Evolutionary conservation across 2,888 invertebrate genomes (phyloP).

Genomic region (Plagiodera versicolora): DNA sequence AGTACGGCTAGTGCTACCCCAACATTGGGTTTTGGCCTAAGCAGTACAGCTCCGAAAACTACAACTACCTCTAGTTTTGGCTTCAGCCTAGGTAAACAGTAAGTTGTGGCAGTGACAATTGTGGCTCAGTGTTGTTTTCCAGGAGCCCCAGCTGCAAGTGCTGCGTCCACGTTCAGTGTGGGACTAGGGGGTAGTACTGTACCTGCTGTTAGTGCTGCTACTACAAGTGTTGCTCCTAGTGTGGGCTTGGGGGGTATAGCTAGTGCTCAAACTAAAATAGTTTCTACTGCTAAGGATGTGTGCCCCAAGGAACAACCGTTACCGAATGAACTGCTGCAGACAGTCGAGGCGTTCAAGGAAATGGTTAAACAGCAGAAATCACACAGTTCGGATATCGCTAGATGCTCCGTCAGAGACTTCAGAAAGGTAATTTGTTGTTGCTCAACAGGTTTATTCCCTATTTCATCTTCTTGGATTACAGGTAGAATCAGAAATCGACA

Average conservation of each 20-base stretch:
- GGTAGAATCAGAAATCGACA: constrained; percentile 65
- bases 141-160: constrained; percentile 24
- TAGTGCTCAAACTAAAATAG: constrained; percentile 56
- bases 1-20: constrained; percentile 21
- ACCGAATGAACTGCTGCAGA: constrained; percentile 76
- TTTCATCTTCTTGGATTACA: background rate
- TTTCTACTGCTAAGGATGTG: constrained; percentile 55
- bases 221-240: constrained; percentile 17
- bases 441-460: too few relatives aligned
- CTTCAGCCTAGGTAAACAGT: constrained; percentile 14
- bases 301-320: constrained; percentile 67
- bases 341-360: constrained; percentile 79
- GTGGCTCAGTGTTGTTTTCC: constrained; percentile 5
- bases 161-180: constrained; percentile 22
- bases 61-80: constrained; percentile 24
- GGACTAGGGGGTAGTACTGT: constrained; percentile 18
- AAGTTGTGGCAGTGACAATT: constrained; percentile 34
- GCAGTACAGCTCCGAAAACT: constrained; percentile 10
- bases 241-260: constrained; percentile 75
- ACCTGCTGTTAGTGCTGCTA: constrained; percentile 15
- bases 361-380: constrained; percentile 85
- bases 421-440: constrained; percentile 49
- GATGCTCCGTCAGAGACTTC: constrained; percentile 63
- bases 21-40: constrained; percentile 10
- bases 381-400: constrained; percentile 49